Conservation (phyloP, 2,797 vertebrate species). For the Lutjanus argentimaculatus region DNA sequence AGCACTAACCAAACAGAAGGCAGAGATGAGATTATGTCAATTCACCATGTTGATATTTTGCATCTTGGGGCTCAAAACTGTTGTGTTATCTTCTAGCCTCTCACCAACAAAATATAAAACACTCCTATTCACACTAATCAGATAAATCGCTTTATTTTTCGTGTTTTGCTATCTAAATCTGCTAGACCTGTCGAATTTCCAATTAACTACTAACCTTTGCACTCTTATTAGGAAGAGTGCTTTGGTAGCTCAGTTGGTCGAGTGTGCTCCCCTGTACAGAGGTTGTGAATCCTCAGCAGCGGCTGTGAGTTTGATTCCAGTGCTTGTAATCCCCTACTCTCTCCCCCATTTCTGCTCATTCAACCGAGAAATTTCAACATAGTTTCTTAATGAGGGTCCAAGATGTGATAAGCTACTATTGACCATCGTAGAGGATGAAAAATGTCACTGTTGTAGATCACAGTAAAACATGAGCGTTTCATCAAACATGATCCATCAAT, state of each 20-base stretch:
- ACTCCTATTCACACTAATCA: neutral
- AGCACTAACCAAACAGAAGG: too few relatives aligned
- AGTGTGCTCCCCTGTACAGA: too few relatives aligned
- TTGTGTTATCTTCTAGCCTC: neutral
- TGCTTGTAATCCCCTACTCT: too few relatives aligned
- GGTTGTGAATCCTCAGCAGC: too few relatives aligned
- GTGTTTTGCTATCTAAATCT: neutral
- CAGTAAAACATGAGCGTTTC: too few relatives aligned
- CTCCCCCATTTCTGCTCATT: too few relatives aligned
- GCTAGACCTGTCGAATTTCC: neutral
- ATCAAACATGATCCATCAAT: too few relatives aligned
- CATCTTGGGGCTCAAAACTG: neutral
- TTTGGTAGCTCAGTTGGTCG: neutral
- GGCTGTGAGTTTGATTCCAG: too few relatives aligned
- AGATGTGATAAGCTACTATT: too few relatives aligned
- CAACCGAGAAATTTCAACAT: too few relatives aligned
- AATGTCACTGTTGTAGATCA: neutral
- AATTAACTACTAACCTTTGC: neutral
- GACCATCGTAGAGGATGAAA: too few relatives aligned
- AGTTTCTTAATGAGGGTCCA: too few relatives aligned
- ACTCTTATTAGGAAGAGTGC: constrained; percentile 1
- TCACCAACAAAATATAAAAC: neutral
- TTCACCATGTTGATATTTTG: neutral
- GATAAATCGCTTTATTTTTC: neutral
- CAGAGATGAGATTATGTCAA: neutral